A percentile compares a stretch with the other conserved stretches of the same genome.
phyloP scores from a whole-genome alignment of 2,888 invertebrate genomes.

The Endomychus coccineus region DNA sequence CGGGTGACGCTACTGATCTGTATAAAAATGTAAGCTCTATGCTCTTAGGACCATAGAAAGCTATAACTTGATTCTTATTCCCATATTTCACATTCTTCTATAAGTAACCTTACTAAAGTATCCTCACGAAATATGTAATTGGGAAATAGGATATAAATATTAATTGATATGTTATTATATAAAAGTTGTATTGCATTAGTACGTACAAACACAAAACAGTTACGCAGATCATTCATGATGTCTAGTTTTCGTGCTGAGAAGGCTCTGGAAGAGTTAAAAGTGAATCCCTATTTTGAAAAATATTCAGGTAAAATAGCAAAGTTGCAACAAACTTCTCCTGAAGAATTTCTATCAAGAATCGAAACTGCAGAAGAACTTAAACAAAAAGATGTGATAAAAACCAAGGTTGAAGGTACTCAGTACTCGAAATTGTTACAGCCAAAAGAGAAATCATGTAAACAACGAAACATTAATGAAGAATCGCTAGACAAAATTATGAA shows the following conservation, averaged over 20 bases:
- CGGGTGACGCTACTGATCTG: too few relatives aligned
- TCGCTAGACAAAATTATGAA: conserved; percentile 67
- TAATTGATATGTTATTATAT: too few relatives aligned
- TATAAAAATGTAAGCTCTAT: too few relatives aligned
- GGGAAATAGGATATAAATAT: too few relatives aligned
- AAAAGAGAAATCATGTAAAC: conserved; percentile 39
- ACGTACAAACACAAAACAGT: too few relatives aligned
- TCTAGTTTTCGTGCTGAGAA: conserved; percentile 44
- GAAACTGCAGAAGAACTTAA: conserved; percentile 46
- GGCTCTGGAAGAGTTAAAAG: conserved; percentile 49
- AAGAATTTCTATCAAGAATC: conserved; percentile 61
- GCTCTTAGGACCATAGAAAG: too few relatives aligned
- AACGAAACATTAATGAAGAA: conserved; percentile 36
- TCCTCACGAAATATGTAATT: too few relatives aligned
- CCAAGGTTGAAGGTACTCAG: conserved; percentile 43
- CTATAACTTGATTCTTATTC: too few relatives aligned
- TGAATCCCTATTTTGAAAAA: conserved; percentile 75
- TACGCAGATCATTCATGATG: conserved; percentile 39
- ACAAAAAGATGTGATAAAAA: conserved; percentile 41
- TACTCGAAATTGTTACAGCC: conserved; percentile 61
- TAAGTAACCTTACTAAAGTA: too few relatives aligned
- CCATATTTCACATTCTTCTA: too few relatives aligned
- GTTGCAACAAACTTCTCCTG: conserved; percentile 66
- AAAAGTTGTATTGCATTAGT: too few relatives aligned
- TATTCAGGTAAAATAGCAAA: conserved; percentile 70